Conservation (phyloP, 2,113 vertebrate species). For the Pipa parva region DNA sequence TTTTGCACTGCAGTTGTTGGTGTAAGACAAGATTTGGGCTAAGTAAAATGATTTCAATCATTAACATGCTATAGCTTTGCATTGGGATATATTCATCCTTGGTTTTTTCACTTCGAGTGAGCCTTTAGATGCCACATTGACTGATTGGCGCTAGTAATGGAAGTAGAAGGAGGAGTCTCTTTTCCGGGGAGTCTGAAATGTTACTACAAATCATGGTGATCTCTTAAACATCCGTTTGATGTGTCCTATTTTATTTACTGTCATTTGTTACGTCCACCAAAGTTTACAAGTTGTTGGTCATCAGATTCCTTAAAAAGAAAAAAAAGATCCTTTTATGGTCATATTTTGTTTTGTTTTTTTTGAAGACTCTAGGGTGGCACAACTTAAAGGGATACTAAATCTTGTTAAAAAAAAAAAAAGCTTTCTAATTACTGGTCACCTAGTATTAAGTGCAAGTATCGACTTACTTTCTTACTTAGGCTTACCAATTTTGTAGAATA, state of each 20-base stretch:
- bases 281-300: constrained; percentile 53
- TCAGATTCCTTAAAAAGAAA: constrained; percentile 54
- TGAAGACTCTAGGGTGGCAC: not conserved
- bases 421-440: no score
- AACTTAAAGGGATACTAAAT: not conserved
- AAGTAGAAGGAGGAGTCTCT: not conserved
- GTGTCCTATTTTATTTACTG: not conserved
- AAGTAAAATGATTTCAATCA: not conserved
- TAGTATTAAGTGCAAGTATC: no score
- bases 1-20: not conserved
- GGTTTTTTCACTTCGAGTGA: not conserved
- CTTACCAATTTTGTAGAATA: no score
- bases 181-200: not conserved
- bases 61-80: no score
- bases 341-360: not conserved
- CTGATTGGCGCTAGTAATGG: not conserved
- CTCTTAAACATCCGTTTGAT: not conserved
- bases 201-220: not conserved
- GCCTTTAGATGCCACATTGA: not conserved
- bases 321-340: not conserved
- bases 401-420: no score
- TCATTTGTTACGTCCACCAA: constrained; percentile 43
- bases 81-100: no score
- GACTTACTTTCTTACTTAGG: no score
- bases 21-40: not conserved